Conservation (phyloP, 2,113 vertebrate genomes). For the Brachypodius melanocephalos region DNA sequence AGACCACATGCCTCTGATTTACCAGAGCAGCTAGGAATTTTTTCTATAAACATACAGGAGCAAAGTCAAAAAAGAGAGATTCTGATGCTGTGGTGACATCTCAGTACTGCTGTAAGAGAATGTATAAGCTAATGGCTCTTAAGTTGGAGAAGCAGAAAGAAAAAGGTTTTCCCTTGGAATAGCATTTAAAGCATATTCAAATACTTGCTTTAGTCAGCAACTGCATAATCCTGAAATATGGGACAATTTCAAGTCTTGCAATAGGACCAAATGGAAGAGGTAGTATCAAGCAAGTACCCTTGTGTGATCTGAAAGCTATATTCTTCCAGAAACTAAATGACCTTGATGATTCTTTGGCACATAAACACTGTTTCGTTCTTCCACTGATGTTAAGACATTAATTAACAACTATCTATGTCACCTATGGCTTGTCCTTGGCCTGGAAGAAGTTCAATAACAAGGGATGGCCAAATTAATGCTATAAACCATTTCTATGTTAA, state of each 20-base stretch:
- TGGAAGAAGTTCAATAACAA: not conserved
- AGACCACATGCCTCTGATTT: not conserved
- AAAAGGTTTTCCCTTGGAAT: not conserved
- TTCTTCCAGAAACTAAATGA: not conserved
- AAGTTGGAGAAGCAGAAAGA: not conserved
- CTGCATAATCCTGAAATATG: not conserved
- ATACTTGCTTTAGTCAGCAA: not conserved
- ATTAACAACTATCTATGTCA: not conserved
- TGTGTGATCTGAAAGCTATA: not conserved
- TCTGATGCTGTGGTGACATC: not conserved
- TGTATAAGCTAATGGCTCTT: not conserved
- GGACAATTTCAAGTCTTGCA: not conserved
- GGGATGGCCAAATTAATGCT: not conserved
- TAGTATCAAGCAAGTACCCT: not conserved
- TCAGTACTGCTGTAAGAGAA: not conserved
- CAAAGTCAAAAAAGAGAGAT: not conserved
- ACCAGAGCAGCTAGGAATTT: not conserved
- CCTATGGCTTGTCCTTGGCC: not conserved
- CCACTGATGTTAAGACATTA: not conserved
- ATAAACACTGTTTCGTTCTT: not conserved
- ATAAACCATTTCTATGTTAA: not conserved
- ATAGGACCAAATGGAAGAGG: not conserved
- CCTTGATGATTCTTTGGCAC: not conserved
- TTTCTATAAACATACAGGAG: not conserved
- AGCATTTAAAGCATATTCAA: not conserved